A percentile compares a stretch with the other conserved stretches of the same genome.
Conservation (phyloP, 2,888 invertebrate genomes). For the Ophion ventricosus region DNA sequence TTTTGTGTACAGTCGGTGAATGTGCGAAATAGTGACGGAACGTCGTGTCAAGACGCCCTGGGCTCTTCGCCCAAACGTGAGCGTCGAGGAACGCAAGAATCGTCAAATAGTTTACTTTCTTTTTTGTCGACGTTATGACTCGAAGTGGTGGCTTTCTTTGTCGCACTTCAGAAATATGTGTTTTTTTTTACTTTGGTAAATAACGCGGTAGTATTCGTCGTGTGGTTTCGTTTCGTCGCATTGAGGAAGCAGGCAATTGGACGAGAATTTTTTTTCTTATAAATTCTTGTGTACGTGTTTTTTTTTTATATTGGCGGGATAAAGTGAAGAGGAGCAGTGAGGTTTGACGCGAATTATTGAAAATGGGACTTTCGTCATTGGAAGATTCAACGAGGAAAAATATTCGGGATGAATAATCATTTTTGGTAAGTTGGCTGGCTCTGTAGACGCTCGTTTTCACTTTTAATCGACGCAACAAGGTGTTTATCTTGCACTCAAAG, state of each 20-base stretch:
- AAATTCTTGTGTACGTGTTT: background rate
- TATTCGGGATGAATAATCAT: background rate
- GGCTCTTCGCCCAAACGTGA: conserved; percentile 12
- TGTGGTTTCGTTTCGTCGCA: too few relatives aligned
- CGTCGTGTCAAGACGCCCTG: conserved; percentile 16
- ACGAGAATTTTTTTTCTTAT: background rate
- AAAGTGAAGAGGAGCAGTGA: background rate
- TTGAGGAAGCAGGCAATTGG: too few relatives aligned
- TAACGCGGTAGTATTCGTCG: too few relatives aligned
- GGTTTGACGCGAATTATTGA: background rate
- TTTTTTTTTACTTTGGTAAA: too few relatives aligned
- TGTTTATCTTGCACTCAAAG: background rate
- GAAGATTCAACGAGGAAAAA: background rate
- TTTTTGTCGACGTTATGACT: background rate
- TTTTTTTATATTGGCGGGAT: background rate
- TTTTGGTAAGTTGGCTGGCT: background rate
- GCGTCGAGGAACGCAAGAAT: background rate
- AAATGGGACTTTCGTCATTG: background rate
- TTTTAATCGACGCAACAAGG: background rate
- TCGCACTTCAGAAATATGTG: too few relatives aligned
- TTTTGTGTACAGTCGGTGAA: conserved; percentile 26
- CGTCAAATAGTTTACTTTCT: conserved; percentile 7
- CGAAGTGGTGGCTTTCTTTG: too few relatives aligned
- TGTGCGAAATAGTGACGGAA: conserved; percentile 26
- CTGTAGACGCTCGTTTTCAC: background rate